Conservation (phyloP, 2,888 invertebrate species). For the Sepioteuthis lessoniana region DNA sequence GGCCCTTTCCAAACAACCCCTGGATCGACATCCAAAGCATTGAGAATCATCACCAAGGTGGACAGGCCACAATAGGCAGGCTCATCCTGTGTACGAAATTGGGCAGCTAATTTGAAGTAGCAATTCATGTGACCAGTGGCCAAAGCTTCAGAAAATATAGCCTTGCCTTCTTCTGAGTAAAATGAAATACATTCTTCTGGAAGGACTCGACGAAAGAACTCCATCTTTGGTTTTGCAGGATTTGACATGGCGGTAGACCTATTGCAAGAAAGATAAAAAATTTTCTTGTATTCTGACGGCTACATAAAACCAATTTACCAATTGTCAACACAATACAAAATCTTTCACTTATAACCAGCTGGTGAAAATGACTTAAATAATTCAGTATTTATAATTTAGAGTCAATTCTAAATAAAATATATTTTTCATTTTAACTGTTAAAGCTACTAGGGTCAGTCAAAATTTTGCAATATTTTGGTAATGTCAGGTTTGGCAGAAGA, state of each 20-base stretch:
- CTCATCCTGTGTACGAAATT: slow-evolving; percentile 76
- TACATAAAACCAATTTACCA: no score
- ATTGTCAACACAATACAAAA: no score
- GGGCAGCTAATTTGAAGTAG: slow-evolving; percentile 74
- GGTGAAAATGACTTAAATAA: no score
- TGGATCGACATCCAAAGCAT: slow-evolving; percentile 74
- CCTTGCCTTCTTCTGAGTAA: slow-evolving; percentile 71
- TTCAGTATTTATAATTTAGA: no score
- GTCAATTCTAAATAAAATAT: no score
- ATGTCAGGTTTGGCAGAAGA: no score
- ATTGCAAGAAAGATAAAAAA: not conserved
- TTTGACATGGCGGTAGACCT: not conserved
- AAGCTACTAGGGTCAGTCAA: no score
- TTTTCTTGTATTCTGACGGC: no score
- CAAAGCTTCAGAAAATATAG: slow-evolving; percentile 71
- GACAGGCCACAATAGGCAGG: slow-evolving; percentile 76
- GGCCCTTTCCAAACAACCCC: slow-evolving; percentile 72
- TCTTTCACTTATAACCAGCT: no score
- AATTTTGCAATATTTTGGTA: no score
- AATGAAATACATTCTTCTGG: slow-evolving; percentile 74
- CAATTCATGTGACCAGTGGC: slow-evolving; percentile 70
- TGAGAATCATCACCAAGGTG: slow-evolving; percentile 74
- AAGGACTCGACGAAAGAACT: slow-evolving; percentile 70
- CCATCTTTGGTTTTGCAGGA: not conserved
- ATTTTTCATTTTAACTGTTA: no score